Conservation (phyloP, 2,113 vertebrate species). For the Phoenicopterus ruber region DNA sequence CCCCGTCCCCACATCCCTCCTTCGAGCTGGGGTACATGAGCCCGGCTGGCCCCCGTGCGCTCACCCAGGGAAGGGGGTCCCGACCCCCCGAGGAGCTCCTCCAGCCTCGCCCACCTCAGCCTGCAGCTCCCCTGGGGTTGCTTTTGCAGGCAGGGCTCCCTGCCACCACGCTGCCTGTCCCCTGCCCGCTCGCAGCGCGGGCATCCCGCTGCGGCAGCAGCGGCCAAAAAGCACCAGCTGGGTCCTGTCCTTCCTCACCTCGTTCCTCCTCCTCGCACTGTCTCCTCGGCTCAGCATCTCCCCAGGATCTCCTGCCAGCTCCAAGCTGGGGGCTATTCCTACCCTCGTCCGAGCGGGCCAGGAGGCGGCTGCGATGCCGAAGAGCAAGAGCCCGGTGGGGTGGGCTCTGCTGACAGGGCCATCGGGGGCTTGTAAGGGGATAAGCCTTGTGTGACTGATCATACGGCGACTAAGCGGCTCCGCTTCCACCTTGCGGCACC, state of each 20-base stretch:
- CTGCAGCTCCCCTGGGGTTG: not conserved
- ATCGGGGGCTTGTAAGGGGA: accelerated
- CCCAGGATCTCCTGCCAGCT: not conserved
- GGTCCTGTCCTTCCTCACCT: not conserved
- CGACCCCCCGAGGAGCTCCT: not conserved
- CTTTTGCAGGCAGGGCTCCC: not conserved
- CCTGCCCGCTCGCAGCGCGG: accelerated
- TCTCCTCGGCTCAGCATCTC: not conserved
- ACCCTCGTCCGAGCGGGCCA: accelerated
- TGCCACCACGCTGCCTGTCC: not conserved
- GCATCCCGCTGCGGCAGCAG: not conserved
- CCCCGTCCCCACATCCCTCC: not conserved
- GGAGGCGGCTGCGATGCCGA: not conserved
- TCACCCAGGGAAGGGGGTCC: not conserved
- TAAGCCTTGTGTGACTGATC: not conserved
- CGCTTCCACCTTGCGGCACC: not conserved
- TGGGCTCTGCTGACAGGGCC: not conserved
- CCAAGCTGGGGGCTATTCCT: not conserved
- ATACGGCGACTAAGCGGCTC: accelerated
- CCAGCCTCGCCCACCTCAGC: not conserved
- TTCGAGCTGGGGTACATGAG: accelerated
- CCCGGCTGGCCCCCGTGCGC: not conserved
- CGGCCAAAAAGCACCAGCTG: not conserved
- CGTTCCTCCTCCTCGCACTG: not conserved
- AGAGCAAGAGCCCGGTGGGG: not conserved